Evolutionary conservation across 2,797 vertebrate species (phyloP), one percentile per base, ranked within the genome.

Genomic region (Bradypodion pumilum): DNA sequence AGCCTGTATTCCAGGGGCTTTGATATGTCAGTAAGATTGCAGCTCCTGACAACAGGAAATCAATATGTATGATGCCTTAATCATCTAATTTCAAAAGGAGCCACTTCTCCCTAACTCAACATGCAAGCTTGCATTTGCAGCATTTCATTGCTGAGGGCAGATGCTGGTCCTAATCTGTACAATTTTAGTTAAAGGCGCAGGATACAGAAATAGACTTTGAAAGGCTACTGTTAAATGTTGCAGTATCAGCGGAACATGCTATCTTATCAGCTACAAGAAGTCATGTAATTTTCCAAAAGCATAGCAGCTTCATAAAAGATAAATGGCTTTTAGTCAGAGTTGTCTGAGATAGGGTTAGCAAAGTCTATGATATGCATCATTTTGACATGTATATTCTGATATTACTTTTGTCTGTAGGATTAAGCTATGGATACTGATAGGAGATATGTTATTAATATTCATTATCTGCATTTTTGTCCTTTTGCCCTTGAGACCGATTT

Each of bases 281-380:
- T 88, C 90, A 88, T 95, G 92, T 92, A 91, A 92, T 91, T 95
- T 95, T 94, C 92, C 86, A 93, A 90, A 70, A 92, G 90, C 76
- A 90, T 94, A 94, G 88, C 85, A 91, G 82, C 94, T 95, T 94
- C 87, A 88, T 91, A 65, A 35, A 93, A 94, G 92, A 94, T 94
- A 95, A 94, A 95, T 95, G 92, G 92, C 89, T 93, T 94, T 94
- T 91, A 94, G 91, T 95, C 91, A 90, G 74, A 91, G 85, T 82
- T 94, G 89, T 88, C 89, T 93, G 89, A 90, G 90, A 91, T 92
- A 90, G 72, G 83, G 70, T 63, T 89, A 88, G 87, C 87, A 86
- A 44, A 89, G 89, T 75, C 81, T 84, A 85, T 82, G 92, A 89
- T 93, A 93, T 91, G 88, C 84, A 94, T 94, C 92, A 94, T 94